These are phyloP conservation scores for Hyperoodon ampullatus DNA, from an alignment of 2,113 vertebrate genomes.

Conservation along the genomic window DNA sequence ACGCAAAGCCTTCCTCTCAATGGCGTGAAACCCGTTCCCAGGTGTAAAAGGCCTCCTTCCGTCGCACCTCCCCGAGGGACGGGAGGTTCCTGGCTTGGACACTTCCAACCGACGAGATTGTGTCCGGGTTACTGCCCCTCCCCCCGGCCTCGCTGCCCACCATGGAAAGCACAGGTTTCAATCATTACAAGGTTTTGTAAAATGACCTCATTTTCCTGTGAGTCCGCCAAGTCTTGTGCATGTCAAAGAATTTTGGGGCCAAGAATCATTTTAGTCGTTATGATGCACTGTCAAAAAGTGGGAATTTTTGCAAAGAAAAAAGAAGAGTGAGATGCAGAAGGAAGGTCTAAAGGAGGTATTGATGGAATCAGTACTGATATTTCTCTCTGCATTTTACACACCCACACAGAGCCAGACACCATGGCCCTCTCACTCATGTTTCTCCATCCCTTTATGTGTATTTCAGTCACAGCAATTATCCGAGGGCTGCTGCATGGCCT, in stretches of 20 bases:
- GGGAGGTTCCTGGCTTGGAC: background rate
- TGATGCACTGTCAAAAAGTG: background rate
- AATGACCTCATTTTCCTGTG: slow-evolving; percentile 49
- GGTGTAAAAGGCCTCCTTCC: background rate
- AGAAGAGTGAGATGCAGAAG: background rate
- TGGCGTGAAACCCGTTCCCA: background rate
- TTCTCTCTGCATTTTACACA: background rate
- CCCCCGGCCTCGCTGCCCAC: background rate
- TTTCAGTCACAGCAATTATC: background rate
- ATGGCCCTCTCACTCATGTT: background rate
- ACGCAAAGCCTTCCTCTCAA: background rate
- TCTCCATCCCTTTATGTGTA: background rate
- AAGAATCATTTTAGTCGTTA: slow-evolving; percentile 29
- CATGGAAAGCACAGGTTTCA: background rate
- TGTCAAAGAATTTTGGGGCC: background rate
- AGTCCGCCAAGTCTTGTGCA: background rate
- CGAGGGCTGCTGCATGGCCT: background rate
- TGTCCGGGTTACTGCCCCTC: background rate
- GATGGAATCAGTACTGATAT: background rate
- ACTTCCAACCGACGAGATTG: background rate
- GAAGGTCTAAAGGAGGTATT: background rate
- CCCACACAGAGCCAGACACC: background rate
- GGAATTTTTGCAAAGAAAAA: background rate
- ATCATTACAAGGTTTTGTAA: background rate
- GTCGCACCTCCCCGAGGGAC: background rate